phyloP scores from a whole-genome alignment of 2,888 invertebrate genomes.

The Cylloceria caligata region DNA sequence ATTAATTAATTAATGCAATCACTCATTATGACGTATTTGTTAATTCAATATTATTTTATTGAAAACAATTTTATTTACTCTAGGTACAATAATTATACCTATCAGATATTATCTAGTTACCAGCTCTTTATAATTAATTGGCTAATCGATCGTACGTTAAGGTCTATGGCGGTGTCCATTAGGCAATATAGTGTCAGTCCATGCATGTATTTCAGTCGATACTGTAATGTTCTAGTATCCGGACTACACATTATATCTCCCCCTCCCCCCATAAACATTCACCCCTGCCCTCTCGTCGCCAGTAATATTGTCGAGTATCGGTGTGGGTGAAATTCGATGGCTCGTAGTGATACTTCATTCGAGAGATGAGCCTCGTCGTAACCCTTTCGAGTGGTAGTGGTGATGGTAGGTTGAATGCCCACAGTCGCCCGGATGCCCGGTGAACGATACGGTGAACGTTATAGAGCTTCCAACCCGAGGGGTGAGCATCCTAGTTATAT shows the following conservation, averaged over 20 bases:
- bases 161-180: neutral
- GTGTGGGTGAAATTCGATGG: constrained; percentile 58
- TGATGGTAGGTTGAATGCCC: constrained; percentile 26
- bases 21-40: too few relatives aligned
- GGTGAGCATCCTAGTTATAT: constrained; percentile 34
- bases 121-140: neutral
- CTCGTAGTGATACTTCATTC: constrained; percentile 44
- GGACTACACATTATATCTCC: constrained; percentile 26
- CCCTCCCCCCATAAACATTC: neutral
- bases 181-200: neutral
- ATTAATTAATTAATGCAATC: too few relatives aligned
- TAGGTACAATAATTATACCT: too few relatives aligned
- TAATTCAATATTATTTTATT: neutral
- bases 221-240: constrained; percentile 10
- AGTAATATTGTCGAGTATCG: constrained; percentile 37
- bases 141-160: constrained; percentile 4
- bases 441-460: constrained; percentile 33
- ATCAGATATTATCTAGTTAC: too few relatives aligned
- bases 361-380: constrained; percentile 31
- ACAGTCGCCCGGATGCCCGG: constrained; percentile 13
- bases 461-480: constrained; percentile 25
- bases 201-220: constrained; percentile 12
- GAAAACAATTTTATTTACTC: neutral
- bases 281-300: neutral
- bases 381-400: constrained; percentile 51